Evolutionary conservation across 2,113 vertebrate species (phyloP), one percentile per base, ranked within the genome.

Genomic region (Coreoperca whiteheadi): DNA sequence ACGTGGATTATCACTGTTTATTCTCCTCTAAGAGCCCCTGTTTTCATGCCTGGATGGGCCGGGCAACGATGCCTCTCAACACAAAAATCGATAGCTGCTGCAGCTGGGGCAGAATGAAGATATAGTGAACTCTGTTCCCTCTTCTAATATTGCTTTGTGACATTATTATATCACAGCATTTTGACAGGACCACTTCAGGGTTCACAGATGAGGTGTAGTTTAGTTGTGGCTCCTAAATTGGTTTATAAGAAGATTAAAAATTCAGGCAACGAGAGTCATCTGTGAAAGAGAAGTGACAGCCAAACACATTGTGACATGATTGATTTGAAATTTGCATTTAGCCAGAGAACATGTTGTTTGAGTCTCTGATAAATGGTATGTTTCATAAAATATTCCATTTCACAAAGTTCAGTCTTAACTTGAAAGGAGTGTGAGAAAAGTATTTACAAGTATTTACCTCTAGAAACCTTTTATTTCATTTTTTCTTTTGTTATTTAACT

Each of bases 1-100:
- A 94, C n/a, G 56, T 88, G 89, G 91, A 93, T 93, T 93, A 93
- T 91, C 88, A 91, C 87, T 89, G 87, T 93, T 92, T 92, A 92
- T 92, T 93, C 89, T 87, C 85, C 77, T 74, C 81, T 90, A 89
- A 89, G 88, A 91, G 87, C 71, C 85, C 71, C 80, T 11, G 85
- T 92, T 92, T 91, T 92, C 88, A 92, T 77, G 87, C 87, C 81
- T 84, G 90, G 81, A 76, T 75, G 28, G 85, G 59, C 75, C 25
- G 51, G 85, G 77, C 91, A 84, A 83, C 76, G 85, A 87, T 78
- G 82, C 83, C 79, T 88, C 81, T 77, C 78, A 78, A 68, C 61
- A 69, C 81, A 72, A 72, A 88, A 91, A 93, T 92, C 91, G 54
- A 93, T 92, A 88, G 79, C 77, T 57, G 87, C 75, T 79, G 53